Conservation (phyloP, 2,888 invertebrate species). For the Tenthredo mesomela region DNA sequence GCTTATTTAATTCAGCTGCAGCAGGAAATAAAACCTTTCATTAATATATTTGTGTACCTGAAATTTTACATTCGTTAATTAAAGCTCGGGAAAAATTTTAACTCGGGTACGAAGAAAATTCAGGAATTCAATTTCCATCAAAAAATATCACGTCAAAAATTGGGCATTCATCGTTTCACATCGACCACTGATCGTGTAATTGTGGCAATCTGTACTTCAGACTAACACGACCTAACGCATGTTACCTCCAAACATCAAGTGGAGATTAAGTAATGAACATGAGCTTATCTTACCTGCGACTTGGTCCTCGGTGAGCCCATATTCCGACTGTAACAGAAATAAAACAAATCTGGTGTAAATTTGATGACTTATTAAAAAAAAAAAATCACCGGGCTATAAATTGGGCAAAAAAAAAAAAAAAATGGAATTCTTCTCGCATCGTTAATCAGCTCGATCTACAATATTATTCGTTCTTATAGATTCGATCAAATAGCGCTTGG, state of each 20-base stretch:
- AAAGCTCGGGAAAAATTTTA: neutral
- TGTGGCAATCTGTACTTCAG: neutral
- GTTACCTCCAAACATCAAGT: neutral
- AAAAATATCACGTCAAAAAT: neutral
- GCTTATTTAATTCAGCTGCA: neutral
- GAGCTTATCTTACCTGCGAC: slow-evolving; percentile 86
- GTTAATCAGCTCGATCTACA: too few relatives aligned
- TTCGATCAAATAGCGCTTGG: too few relatives aligned
- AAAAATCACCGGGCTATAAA: neutral
- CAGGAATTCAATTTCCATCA: neutral
- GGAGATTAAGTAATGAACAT: slow-evolving; percentile 53
- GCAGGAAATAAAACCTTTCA: neutral
- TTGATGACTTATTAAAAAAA: slow-evolving; percentile 12
- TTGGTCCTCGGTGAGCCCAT: slow-evolving; percentile 93
- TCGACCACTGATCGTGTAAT: neutral
- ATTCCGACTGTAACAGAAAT: slow-evolving; percentile 86
- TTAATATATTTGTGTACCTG: neutral
- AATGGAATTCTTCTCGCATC: too few relatives aligned
- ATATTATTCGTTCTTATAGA: too few relatives aligned
- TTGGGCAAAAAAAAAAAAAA: too few relatives aligned
- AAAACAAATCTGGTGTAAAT: slow-evolving; percentile 56
- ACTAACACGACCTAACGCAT: neutral
- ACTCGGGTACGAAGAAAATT: neutral
- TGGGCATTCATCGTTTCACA: neutral
- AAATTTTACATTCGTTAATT: neutral